Percentiles rank a stretch among this genome's conserved stretches.
phyloP scores from a whole-genome alignment of 2,797 vertebrate species.

The Sparus aurata region DNA sequence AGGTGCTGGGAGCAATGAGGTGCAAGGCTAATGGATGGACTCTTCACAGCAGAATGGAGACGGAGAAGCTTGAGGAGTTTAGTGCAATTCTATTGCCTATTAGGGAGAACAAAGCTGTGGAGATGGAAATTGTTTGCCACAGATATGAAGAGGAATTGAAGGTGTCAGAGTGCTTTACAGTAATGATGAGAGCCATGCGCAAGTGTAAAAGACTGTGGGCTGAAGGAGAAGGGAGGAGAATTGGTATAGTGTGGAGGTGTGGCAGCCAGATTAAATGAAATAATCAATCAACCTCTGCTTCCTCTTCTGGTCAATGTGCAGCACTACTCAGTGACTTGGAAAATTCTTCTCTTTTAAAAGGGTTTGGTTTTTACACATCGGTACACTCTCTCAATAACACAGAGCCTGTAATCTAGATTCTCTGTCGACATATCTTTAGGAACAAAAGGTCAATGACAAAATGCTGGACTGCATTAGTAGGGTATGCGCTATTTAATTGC shows the following conservation, averaged over 20 bases:
- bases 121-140: conserved; percentile 71
- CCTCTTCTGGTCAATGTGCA: conserved; percentile 64
- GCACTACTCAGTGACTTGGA: conserved; percentile 59
- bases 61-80: conserved; percentile 72
- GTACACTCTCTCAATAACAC: conserved; percentile 46
- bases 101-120: conserved; percentile 69
- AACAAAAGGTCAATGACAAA: conserved; percentile 34
- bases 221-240: conserved; percentile 48
- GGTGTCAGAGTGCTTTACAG: conserved; percentile 61
- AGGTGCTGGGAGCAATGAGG: conserved; percentile 75
- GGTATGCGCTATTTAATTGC: conserved; percentile 1
- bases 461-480: conserved; percentile 6
- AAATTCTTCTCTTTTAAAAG: conserved; percentile 61
- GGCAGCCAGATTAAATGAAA: conserved; percentile 68
- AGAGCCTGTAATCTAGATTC: conserved; percentile 26
- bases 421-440: conserved; percentile 24
- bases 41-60: conserved; percentile 80
- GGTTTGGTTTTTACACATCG: conserved; percentile 57
- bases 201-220: conserved; percentile 48
- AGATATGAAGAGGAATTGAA: conserved; percentile 69
- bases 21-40: conserved; percentile 82
- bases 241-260: conserved; percentile 60
- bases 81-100: conserved; percentile 65
- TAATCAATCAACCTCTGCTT: conserved; percentile 75
- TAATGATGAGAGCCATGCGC: conserved; percentile 61